Evolutionary conservation across 2,888 invertebrate species (phyloP), one percentile per base, ranked within the genome.

Genomic region (Apoda limacodes): DNA sequence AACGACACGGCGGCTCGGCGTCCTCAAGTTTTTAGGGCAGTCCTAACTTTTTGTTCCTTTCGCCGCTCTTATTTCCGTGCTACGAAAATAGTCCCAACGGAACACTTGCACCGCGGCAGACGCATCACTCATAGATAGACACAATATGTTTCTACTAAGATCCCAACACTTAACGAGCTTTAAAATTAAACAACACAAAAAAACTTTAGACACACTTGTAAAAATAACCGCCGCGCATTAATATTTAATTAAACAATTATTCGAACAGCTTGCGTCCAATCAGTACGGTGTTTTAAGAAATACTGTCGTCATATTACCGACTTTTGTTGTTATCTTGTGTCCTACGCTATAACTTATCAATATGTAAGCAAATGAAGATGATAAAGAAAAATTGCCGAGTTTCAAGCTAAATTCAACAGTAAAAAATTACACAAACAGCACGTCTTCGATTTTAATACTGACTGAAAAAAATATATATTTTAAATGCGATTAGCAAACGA

Each of bases 1-100:
- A 78, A 78, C 76, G 78, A n/a, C 66, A 67, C 65, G 55, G 47
- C 62, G 65, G 66, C 66, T 60, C n/a, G n/a, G 62, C 71, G 70
- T 70, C 69, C 70, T 70, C 70, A 66, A 75, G 68, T 76, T 78
- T 76, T 78, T 76, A 66, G 69, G 66, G 55, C 66, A 60, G 69
- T 60, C 60, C 54, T 51, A 48, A 58, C 69, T 70, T 78, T 80
- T 80, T 78, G 76, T 67, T 76, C 74, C 75, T 78, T 75, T 78
- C 78, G 69, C 69, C 67, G 74, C 69, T 76, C 75, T 76, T 80
- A 80, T 76, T 80, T 80, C 80, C 78, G 80, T 80, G 70, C 69
- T 71, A 76, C 80, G 69, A 78, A 80, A 80, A 80, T 80, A 80
- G 78, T 70, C 55, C 58, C 58, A 61, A 62, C 67, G 74, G 63